These are phyloP conservation scores for Cryptus viduatorius DNA, from an alignment of 2,888 invertebrate species.

Conservation along the genomic window DNA sequence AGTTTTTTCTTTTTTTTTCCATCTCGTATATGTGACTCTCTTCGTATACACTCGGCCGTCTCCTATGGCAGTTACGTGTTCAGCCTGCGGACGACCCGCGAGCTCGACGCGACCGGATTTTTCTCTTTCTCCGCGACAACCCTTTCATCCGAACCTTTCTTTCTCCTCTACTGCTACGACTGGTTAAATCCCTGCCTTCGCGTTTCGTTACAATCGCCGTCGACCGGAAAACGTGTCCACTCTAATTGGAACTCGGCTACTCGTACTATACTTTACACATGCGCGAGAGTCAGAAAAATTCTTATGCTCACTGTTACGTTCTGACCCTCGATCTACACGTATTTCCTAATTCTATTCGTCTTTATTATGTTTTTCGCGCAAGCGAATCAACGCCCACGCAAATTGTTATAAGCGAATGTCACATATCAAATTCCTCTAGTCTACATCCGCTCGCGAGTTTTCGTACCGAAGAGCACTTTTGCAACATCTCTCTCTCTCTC, in stretches of 20 bases:
- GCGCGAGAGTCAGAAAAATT: background rate
- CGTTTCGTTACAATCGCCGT: constrained; percentile 8
- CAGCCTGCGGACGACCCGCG: constrained; percentile 53
- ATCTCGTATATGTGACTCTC: constrained; percentile 35
- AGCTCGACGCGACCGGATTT: constrained; percentile 48
- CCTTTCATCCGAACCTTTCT: constrained; percentile 41
- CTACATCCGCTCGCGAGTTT: too few relatives aligned
- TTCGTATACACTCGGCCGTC: constrained; percentile 53
- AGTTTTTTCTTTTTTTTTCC: constrained; percentile 23
- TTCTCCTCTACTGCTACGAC: background rate
- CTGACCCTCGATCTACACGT: too few relatives aligned
- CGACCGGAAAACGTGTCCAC: constrained; percentile 14
- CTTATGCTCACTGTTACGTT: too few relatives aligned
- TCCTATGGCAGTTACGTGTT: constrained; percentile 72
- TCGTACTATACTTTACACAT: background rate
- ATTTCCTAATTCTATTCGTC: too few relatives aligned
- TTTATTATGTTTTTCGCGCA: too few relatives aligned
- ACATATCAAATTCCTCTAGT: too few relatives aligned
- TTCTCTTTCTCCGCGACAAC: constrained; percentile 48
- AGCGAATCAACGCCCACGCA: too few relatives aligned
- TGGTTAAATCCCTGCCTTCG: background rate
- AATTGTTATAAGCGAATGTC: too few relatives aligned
- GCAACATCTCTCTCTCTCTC: too few relatives aligned
- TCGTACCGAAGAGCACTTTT: too few relatives aligned
- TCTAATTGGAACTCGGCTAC: constrained; percentile 22